Conservation (phyloP, 1,140 invertebrate species). For the Pachypeltis micranthus region DNA sequence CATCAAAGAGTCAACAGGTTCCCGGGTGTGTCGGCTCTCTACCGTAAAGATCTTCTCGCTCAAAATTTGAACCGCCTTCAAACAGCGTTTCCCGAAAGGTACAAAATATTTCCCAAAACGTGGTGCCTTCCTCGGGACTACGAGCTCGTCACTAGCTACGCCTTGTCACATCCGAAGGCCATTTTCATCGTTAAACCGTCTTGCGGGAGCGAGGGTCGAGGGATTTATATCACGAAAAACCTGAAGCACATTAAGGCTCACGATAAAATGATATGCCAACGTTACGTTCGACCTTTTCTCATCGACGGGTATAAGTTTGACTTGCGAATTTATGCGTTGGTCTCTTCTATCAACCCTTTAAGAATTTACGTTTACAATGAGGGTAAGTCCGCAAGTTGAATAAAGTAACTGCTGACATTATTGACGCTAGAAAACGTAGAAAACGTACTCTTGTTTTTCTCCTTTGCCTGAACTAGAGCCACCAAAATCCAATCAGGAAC, state of each 20-base stretch:
- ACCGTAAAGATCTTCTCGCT: slow-evolving; percentile 70
- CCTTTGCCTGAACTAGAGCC: too few relatives aligned
- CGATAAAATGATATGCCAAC: slow-evolving; percentile 54
- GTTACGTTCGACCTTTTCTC: slow-evolving; percentile 47
- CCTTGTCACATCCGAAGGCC: neutral
- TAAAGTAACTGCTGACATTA: too few relatives aligned
- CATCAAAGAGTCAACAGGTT: slow-evolving; percentile 67
- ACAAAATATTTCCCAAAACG: slow-evolving; percentile 81
- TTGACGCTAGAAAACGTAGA: too few relatives aligned
- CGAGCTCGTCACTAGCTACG: too few relatives aligned
- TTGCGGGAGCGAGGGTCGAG: neutral
- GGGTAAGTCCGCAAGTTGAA: too few relatives aligned
- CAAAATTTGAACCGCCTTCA: slow-evolving; percentile 74
- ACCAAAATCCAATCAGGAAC: too few relatives aligned
- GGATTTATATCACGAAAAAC: neutral
- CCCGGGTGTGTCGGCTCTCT: slow-evolving; percentile 84
- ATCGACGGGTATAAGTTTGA: slow-evolving; percentile 89
- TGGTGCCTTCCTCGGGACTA: too few relatives aligned
- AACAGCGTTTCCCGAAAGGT: slow-evolving; percentile 71
- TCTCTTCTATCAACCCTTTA: slow-evolving; percentile 84
- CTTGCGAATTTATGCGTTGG: slow-evolving; percentile 85
- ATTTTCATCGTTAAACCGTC: neutral
- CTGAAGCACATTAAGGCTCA: slow-evolving; percentile 39
- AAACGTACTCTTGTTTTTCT: too few relatives aligned
- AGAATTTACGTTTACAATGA: slow-evolving; percentile 79